phyloP scores from a whole-genome alignment of 2,797 vertebrate species.

The Acipenser oxyrinchus region DNA sequence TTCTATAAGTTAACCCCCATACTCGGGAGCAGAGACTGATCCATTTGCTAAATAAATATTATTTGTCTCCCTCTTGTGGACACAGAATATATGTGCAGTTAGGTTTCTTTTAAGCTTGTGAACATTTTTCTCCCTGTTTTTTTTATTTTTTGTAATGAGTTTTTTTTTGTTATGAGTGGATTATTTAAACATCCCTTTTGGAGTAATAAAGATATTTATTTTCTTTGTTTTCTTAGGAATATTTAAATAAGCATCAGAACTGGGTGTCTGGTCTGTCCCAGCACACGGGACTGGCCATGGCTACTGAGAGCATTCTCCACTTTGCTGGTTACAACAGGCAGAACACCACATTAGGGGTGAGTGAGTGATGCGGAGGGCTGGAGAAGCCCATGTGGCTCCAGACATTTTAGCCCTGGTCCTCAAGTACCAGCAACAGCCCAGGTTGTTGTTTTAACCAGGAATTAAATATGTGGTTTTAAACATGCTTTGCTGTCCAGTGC shows the following conservation, averaged over 20 bases:
- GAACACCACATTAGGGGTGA: conserved; percentile 83
- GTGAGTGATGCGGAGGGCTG: conserved; percentile 26
- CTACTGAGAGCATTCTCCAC: conserved; percentile 87
- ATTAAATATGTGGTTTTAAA: too few relatives aligned
- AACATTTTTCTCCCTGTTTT: neutral
- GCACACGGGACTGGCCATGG: conserved; percentile 93
- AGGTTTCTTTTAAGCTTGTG: too few relatives aligned
- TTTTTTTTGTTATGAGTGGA: neutral
- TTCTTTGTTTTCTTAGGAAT: conserved; percentile 62
- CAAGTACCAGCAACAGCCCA: too few relatives aligned
- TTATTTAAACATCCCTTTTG: neutral
- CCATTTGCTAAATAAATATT: too few relatives aligned
- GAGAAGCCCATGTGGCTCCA: too few relatives aligned
- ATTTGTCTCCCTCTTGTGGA: neutral
- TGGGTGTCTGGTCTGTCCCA: conserved; percentile 89
- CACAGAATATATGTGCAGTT: neutral
- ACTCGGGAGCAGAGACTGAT: too few relatives aligned
- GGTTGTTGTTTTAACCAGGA: too few relatives aligned
- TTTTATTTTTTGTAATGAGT: neutral
- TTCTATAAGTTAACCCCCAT: too few relatives aligned
- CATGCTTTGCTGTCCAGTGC: too few relatives aligned
- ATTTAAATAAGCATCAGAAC: conserved; percentile 93
- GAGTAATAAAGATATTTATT: neutral
- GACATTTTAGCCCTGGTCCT: too few relatives aligned
- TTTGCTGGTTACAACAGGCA: conserved; percentile 89